A percentile compares a stretch with the other conserved stretches of the same genome.
These are phyloP conservation scores for Hemiprocne comata DNA, from an alignment of 2,113 vertebrate species.

Conservation along the genomic window DNA sequence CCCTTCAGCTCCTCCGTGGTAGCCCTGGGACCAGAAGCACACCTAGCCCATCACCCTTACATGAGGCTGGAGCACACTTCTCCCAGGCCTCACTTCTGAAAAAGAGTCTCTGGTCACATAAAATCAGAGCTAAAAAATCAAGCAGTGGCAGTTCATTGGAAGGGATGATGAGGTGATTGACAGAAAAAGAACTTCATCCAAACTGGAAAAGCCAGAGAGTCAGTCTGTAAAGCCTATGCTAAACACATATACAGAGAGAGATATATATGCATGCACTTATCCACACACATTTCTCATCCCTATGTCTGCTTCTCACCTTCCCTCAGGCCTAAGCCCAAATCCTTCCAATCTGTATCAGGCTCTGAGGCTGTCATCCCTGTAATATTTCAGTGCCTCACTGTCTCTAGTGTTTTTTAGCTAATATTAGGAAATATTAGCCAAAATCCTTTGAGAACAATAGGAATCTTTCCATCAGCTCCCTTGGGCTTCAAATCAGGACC, in stretches of 20 bases:
- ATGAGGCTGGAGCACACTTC: not conserved
- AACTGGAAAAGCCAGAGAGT: not conserved
- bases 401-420: not conserved
- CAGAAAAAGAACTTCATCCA: not conserved
- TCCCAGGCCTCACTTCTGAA: not conserved
- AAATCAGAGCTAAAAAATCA: not conserved
- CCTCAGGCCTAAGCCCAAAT: not conserved
- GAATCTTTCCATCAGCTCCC: not conserved
- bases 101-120: not conserved
- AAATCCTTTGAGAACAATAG: constrained; percentile 6
- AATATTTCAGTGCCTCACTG: not conserved
- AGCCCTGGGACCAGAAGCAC: not conserved
- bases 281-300: not conserved
- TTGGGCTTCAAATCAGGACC: not conserved
- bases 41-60: not conserved
- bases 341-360: not conserved
- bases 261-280: not conserved
- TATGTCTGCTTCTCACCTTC: not conserved
- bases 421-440: not conserved
- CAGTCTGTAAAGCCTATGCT: not conserved
- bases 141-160: not conserved
- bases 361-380: not conserved
- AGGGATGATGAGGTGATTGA: not conserved
- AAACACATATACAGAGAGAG: not conserved
- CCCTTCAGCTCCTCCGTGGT: not conserved